Evolutionary conservation across 2,113 vertebrate species (phyloP).

Genomic region (Orientallactaga bullata): DNA sequence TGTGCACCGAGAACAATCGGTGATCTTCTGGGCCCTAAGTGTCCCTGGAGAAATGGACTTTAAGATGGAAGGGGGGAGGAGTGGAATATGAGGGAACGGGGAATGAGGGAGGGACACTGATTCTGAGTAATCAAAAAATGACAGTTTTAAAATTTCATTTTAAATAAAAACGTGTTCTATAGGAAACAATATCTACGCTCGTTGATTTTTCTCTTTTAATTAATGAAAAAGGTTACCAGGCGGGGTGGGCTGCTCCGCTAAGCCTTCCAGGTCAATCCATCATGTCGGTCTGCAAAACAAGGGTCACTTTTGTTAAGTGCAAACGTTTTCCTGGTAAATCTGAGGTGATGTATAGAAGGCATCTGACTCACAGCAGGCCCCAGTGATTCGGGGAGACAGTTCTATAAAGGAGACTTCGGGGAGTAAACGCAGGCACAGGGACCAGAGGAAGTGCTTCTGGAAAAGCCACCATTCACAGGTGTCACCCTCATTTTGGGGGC

Average conservation of each 20-base stretch:
- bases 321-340: slow-evolving; percentile 81
- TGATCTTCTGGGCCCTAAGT: slow-evolving; percentile 66
- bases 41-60: slow-evolving; percentile 50
- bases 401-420: slow-evolving; percentile 50
- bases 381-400: slow-evolving; percentile 50
- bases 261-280: slow-evolving; percentile 81
- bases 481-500: background rate
- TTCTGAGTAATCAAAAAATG: slow-evolving; percentile 21
- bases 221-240: slow-evolving; percentile 80
- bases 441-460: too few relatives aligned
- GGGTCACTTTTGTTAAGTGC: slow-evolving; percentile 81
- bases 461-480: accelerated
- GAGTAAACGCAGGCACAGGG: background rate
- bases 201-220: slow-evolving; percentile 81
- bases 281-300: slow-evolving; percentile 73
- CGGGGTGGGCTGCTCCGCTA: slow-evolving; percentile 73
- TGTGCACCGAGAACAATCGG: slow-evolving; percentile 56
- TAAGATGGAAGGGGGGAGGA: background rate
- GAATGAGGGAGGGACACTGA: background rate
- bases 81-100: background rate
- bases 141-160: slow-evolving; percentile 46
- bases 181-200: slow-evolving; percentile 62
- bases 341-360: slow-evolving; percentile 69
- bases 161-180: slow-evolving; percentile 43
- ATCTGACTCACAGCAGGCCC: background rate